Evolutionary conservation across 2,888 invertebrate species (phyloP), one percentile per base, ranked within the genome.

Genomic region (Lasiommata megera): DNA sequence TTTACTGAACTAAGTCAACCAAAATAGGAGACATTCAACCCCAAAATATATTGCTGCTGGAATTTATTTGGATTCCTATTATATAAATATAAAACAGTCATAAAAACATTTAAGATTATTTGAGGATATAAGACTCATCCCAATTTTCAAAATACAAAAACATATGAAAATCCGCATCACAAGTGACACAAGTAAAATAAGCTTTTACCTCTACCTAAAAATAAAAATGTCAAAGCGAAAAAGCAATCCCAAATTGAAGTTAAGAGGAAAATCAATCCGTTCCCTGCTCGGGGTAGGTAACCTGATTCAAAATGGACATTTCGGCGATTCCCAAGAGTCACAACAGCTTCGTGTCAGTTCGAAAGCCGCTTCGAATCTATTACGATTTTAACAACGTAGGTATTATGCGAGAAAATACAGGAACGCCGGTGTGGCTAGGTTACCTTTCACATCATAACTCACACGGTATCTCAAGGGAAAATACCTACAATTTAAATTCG

Each of bases 291-390:
- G 52, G 28, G 53, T 58, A 54, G 34, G 53, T 55, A 62, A 60
- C 60, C 55, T 58, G 60, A 62, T 62, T 62, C 54, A 60, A 38
- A 60, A 58, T 62, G 60, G 60, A 62, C 57, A 57, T 61, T 64
- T 62, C 55, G 44, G 37, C 47, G 57, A 62, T 62, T 58, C 63
- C 62, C 64, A 41, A 44, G 67, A 58, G 64, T 60, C 57, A 57
- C 63, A 60, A 56, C 57, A 59, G 61, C 57, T 56, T 55, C 57
- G 60, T 46, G 61, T 60, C 59, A 58, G 64, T 48, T 61, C 56
- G 59, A 62, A 65, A 58, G 56, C 48, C 57, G 65, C 60, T 67
- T 65, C 68, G 68, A 70, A 71, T 69, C 71, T 69, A 70, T 71
- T 67, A 69, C 63, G 61, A 65, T 60, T 67, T 67, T 67, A 74